Conservation (phyloP, 2,888 invertebrate species). For the Folsomia manolachei region DNA sequence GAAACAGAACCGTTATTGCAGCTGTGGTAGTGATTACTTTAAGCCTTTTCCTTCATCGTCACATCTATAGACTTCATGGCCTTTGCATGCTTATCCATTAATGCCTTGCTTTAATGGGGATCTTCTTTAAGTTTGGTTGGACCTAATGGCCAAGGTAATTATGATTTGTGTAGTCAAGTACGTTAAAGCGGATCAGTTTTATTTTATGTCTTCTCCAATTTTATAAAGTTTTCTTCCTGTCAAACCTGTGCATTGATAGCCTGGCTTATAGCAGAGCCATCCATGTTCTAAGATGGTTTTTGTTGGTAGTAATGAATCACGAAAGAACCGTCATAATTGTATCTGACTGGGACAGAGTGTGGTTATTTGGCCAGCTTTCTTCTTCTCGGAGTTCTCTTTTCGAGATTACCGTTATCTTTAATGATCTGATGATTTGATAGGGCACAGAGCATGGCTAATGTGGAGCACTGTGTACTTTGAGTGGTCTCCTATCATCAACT, state of each 20-base stretch:
- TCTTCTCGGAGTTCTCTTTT: constrained; percentile 1
- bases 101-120: neutral
- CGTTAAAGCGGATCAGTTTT: constrained; percentile 3
- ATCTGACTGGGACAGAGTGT: neutral
- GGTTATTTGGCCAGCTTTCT: neutral
- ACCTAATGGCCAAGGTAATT: neutral
- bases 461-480: neutral
- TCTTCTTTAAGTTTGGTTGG: neutral
- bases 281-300: too few species aligned
- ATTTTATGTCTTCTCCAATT: neutral
- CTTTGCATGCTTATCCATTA: neutral
- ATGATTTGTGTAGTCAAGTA: neutral
- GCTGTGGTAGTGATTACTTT: neutral
- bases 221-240: neutral
- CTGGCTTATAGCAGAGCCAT: too few species aligned
- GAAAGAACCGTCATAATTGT: neutral
- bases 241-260: neutral
- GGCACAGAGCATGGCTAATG: neutral
- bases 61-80: too few species aligned
- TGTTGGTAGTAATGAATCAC: neutral
- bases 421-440: constrained; percentile 17
- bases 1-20: constrained; percentile 3
- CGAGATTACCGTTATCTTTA: constrained; percentile 20
- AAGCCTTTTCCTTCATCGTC: neutral
- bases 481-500: constrained; percentile 14